Conservation (phyloP, 2,888 invertebrate genomes). For the Micropterix aruncella region DNA sequence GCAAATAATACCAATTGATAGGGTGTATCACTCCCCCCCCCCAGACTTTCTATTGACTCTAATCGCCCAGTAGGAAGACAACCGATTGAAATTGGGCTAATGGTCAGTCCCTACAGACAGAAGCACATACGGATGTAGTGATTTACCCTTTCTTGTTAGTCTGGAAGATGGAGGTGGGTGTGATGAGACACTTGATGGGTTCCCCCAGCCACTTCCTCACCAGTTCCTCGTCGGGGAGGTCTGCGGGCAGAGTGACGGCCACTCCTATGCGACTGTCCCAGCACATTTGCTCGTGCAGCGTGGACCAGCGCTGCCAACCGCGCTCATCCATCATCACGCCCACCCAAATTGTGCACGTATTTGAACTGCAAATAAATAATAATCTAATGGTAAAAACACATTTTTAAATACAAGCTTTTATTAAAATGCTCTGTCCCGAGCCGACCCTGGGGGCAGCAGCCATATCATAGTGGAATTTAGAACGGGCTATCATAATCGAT, state of each 20-base stretch:
- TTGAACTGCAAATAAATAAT: constrained; percentile 21
- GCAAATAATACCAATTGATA: too few relatives aligned
- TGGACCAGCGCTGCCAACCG: constrained; percentile 75
- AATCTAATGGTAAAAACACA: constrained; percentile 3
- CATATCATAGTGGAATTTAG: too few relatives aligned
- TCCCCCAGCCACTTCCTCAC: constrained; percentile 88
- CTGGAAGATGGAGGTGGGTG: constrained; percentile 74
- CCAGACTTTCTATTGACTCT: too few relatives aligned
- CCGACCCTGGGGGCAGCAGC: too few relatives aligned
- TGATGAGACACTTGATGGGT: constrained; percentile 71
- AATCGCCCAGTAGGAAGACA: too few relatives aligned
- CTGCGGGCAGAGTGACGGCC: constrained; percentile 66
- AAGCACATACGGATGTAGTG: too few relatives aligned
- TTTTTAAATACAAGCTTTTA: too few relatives aligned
- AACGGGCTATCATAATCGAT: too few relatives aligned
- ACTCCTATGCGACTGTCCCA: constrained; percentile 49
- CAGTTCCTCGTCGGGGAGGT: constrained; percentile 57
- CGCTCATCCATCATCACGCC: constrained; percentile 56
- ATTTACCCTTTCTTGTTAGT: constrained; percentile 88
- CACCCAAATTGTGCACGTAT: constrained; percentile 46
- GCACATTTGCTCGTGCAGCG: constrained; percentile 44
- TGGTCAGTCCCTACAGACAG: too few relatives aligned
- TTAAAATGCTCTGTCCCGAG: too few relatives aligned
- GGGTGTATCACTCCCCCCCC: too few relatives aligned
- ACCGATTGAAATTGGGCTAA: too few relatives aligned